A percentile compares a stretch with the other conserved stretches of the same genome.
Evolutionary conservation across 2,888 invertebrate species (phyloP).

Genomic region (Sesia bembeciformis): DNA sequence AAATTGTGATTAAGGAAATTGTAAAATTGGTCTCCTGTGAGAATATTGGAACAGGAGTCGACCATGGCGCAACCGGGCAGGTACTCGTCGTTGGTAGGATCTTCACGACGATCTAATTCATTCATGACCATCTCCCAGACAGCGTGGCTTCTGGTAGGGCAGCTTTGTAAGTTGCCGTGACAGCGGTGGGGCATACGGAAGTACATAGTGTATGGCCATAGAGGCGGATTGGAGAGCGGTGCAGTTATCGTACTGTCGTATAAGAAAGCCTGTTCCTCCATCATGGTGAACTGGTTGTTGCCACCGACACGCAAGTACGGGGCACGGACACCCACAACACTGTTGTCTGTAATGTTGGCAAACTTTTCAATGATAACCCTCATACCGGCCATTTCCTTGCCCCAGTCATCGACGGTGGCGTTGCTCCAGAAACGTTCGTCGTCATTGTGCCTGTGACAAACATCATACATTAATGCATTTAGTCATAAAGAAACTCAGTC

Average conservation of each 20-base stretch:
- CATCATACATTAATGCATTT: not conserved
- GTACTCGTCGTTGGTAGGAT: conserved; percentile 91
- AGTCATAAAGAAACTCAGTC: too few relatives aligned
- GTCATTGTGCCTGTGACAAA: conserved; percentile 83
- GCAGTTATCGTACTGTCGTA: conserved; percentile 97
- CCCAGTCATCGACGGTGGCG: conserved; percentile 93
- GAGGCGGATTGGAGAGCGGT: conserved; percentile 90
- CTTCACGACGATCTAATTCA: conserved; percentile 92
- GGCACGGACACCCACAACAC: conserved; percentile 92
- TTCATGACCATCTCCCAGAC: conserved; percentile 98
- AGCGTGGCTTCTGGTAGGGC: conserved; percentile 93
- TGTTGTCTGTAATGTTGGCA: conserved; percentile 92
- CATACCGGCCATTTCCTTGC: conserved; percentile 96
- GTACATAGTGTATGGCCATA: conserved; percentile 99
- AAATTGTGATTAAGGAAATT: conserved; percentile 96
- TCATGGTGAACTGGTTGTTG: conserved; percentile 97
- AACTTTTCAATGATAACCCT: conserved; percentile 92
- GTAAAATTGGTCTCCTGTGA: conserved; percentile 94
- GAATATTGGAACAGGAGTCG: conserved; percentile 94
- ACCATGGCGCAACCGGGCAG: conserved; percentile 95
- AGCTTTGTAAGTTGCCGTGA: conserved; percentile 92
- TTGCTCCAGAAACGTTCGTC: conserved; percentile 95
- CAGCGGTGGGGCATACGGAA: conserved; percentile 97
- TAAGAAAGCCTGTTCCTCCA: conserved; percentile 95
- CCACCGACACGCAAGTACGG: conserved; percentile 94